Base-by-base conservation (phyloP, 1,140 invertebrate species). In the Alviniconcha marisindica region DNA sequence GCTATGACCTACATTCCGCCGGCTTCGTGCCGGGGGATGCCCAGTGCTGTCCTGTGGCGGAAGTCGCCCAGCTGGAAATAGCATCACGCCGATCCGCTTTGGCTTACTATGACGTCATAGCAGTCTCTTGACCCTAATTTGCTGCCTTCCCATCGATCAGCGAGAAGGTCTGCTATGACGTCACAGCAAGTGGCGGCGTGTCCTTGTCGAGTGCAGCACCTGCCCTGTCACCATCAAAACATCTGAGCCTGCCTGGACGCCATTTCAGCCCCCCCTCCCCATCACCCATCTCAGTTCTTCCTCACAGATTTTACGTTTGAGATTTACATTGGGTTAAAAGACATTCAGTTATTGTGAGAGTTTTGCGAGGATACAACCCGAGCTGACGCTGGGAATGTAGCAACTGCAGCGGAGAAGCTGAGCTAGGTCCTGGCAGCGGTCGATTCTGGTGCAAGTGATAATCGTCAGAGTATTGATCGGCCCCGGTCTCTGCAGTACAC, bases 91-190 rank as follows among this genome's bases (percentile, higher is more conserved):
- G 69, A 71, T 71, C 69, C 69, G 36, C 69, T 71, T 71, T 21
- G 33, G 31, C 38, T 28, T 33, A 36, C 69, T 71, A 36, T 71
- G 69, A 71, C 69, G 69, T 71, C 69, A 71, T 71, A 71, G 44
- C 44, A 71, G 69, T 71, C 69, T 71, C 69, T 71, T 71, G 69
- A 71, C 69, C 69, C 69, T 71, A 71, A 71, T 71, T 71, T 71
- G 12, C 69, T 40, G 69, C 69, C 38, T 5, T n/a, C 69, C 69
- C 24, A 71, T 71, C 69, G 69, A 71, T 71, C 69, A 14, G 69
- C 36, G 31, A 71, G 69, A 71, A 71, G 69, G 69, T 40, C 69
- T 71, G 69, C 69, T 31, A 71, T 71, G 69, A 71, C 69, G 69
- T 71, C 69, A 71, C 38, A 71, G 69, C 36, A 18, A 38, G 69